These are phyloP conservation scores for Enteromius mattozi DNA, from an alignment of 2,797 vertebrate genomes.

Conservation along the genomic window DNA sequence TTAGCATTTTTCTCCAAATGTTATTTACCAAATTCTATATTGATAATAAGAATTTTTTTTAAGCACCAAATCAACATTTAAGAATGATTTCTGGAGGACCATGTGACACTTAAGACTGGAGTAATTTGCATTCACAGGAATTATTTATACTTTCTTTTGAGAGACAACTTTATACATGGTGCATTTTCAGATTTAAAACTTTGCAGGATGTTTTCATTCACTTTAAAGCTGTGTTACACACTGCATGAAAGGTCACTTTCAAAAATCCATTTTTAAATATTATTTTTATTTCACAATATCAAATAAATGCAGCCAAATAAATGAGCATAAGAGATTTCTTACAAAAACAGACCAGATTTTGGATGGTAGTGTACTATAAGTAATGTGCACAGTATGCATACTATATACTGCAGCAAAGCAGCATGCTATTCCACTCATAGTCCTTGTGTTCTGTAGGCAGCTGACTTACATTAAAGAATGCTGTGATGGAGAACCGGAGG, in stretches of 20 bases:
- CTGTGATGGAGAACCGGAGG: constrained; percentile 82
- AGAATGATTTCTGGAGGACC: background rate
- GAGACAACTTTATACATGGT: too few species aligned
- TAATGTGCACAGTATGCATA: background rate
- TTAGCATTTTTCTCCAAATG: too few species aligned
- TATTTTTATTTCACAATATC: background rate
- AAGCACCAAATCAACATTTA: background rate
- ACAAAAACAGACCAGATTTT: background rate
- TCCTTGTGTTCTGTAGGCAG: constrained; percentile 77
- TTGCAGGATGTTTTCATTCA: too few species aligned
- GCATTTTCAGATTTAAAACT: too few species aligned
- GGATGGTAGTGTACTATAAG: background rate
- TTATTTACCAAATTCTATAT: too few species aligned
- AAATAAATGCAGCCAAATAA: too few species aligned
- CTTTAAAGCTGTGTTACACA: too few species aligned
- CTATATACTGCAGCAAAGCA: background rate
- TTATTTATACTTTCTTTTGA: background rate
- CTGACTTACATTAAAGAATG: constrained; percentile 81
- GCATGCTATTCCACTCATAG: background rate
- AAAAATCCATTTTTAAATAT: too few species aligned
- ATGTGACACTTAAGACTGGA: background rate
- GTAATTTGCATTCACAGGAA: background rate
- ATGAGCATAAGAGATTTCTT: background rate
- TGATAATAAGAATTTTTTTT: background rate
- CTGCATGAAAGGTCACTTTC: too few species aligned